phyloP scores from a whole-genome alignment of 2,888 invertebrate species.

The Erynnis tages region DNA sequence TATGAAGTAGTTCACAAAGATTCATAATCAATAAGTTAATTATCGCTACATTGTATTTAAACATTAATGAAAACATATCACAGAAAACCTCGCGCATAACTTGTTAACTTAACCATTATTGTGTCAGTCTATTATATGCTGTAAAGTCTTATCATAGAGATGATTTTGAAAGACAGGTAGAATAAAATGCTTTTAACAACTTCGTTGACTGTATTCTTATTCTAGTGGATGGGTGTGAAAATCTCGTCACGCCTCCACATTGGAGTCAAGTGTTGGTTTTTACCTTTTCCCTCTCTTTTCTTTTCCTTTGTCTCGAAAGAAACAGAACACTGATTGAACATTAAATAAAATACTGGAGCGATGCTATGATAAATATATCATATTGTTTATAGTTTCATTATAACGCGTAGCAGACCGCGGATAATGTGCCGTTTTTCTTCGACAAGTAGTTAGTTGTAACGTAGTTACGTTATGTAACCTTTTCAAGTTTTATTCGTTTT shows the following conservation, averaged over 20 bases:
- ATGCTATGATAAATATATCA: constrained; percentile 38
- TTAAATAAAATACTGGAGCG: constrained; percentile 38
- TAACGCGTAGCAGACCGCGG: constrained; percentile 37
- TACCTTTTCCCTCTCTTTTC: constrained; percentile 33
- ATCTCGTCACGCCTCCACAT: constrained; percentile 38
- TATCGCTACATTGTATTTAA: constrained; percentile 1
- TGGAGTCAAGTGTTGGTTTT: constrained; percentile 30
- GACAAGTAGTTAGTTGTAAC: not conserved
- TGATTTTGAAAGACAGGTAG: not conserved
- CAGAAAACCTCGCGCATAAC: not conserved
- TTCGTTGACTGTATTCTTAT: constrained; percentile 25
- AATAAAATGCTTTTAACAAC: constrained; percentile 14
- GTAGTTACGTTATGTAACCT: no score
- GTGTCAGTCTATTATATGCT: not conserved
- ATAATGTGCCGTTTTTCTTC: constrained; percentile 24
- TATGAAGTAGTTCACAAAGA: not conserved
- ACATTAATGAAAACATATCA: constrained; percentile 5
- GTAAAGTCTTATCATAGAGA: not conserved
- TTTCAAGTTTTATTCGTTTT: no score
- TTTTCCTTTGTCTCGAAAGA: constrained; percentile 26
- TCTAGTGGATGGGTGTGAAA: constrained; percentile 37
- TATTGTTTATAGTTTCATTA: constrained; percentile 41
- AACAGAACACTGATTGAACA: constrained; percentile 35
- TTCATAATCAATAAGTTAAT: not conserved
- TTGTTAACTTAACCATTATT: not conserved